These are phyloP conservation scores for Paramuricea clavata DNA, from an alignment of 92 coral and sea anemone species.

Conservation along the genomic window DNA sequence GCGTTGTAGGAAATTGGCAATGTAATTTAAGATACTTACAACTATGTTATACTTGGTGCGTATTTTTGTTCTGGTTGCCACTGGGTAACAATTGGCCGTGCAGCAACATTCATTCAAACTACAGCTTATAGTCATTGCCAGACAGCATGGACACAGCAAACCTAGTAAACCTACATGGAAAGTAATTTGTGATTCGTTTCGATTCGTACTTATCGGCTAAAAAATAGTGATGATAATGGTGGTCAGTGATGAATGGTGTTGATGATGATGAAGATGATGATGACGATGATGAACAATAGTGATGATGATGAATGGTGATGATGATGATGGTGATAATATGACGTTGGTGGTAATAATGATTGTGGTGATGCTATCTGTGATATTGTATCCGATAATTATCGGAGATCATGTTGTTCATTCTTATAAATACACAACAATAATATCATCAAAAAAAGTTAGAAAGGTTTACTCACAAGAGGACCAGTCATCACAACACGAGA, in stretches of 20 bases:
- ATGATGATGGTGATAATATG: neutral
- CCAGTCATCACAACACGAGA: constrained; percentile 3
- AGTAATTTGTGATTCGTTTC: neutral
- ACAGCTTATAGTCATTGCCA: constrained; percentile 15
- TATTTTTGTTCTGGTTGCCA: constrained; percentile 8
- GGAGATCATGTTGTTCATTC: neutral
- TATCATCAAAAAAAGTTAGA: neutral
- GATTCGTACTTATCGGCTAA: no score
- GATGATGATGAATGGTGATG: neutral
- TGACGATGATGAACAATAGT: neutral
- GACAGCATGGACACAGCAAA: neutral
- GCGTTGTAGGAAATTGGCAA: no score
- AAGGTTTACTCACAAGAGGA: neutral
- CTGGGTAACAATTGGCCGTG: constrained; percentile 4
- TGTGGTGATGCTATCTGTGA: neutral
- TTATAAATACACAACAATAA: neutral
- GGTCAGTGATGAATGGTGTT: neutral
- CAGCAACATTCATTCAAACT: constrained; percentile 8
- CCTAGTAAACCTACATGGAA: constrained; percentile 4
- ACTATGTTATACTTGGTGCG: constrained; percentile 3
- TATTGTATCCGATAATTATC: neutral
- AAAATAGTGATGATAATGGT: neutral
- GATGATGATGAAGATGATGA: neutral
- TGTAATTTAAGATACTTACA: no score
- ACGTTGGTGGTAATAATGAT: neutral